A percentile compares a stretch with the other conserved stretches of the same genome.
These are phyloP conservation scores for Parelbella ahira DNA, from an alignment of 2,888 invertebrate genomes.

Conservation along the genomic window DNA sequence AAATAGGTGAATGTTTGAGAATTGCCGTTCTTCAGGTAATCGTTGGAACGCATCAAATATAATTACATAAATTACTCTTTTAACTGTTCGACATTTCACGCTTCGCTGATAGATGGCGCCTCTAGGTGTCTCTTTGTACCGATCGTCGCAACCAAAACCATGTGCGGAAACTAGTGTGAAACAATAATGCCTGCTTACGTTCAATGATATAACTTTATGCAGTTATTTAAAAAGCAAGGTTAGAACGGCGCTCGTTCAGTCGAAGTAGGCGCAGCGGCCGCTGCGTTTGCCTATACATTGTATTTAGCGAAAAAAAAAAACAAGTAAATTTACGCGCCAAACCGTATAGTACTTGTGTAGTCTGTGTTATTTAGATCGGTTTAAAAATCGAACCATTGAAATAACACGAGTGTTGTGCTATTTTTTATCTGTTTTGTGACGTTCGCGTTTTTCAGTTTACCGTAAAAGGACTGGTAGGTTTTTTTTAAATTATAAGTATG, in stretches of 20 bases:
- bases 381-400: slow-evolving; percentile 35
- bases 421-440: slow-evolving; percentile 33
- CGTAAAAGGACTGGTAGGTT: slow-evolving; percentile 38
- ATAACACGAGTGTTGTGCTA: slow-evolving; percentile 48
- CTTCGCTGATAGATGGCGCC: too few species aligned
- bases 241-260: slow-evolving; percentile 41
- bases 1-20: too few species aligned
- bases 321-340: slow-evolving; percentile 52
- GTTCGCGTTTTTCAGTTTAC: slow-evolving; percentile 42
- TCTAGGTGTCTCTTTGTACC: too few species aligned
- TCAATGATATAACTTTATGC: slow-evolving; percentile 32
- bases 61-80: too few species aligned
- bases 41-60: too few species aligned
- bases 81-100: too few species aligned
- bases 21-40: too few species aligned
- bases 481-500: too few species aligned
- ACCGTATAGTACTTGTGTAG: slow-evolving; percentile 50
- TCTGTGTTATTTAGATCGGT: slow-evolving; percentile 40
- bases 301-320: slow-evolving; percentile 38
- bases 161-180: too few species aligned
- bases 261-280: slow-evolving; percentile 45
- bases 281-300: slow-evolving; percentile 47
- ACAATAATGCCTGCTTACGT: slow-evolving; percentile 22
- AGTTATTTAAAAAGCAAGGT: slow-evolving; percentile 52
- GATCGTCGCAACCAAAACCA: too few species aligned